Percentiles rank a stretch among this genome's conserved stretches.
phyloP scores from a whole-genome alignment of 2,888 invertebrate genomes.

The Cepaea hortensis region DNA sequence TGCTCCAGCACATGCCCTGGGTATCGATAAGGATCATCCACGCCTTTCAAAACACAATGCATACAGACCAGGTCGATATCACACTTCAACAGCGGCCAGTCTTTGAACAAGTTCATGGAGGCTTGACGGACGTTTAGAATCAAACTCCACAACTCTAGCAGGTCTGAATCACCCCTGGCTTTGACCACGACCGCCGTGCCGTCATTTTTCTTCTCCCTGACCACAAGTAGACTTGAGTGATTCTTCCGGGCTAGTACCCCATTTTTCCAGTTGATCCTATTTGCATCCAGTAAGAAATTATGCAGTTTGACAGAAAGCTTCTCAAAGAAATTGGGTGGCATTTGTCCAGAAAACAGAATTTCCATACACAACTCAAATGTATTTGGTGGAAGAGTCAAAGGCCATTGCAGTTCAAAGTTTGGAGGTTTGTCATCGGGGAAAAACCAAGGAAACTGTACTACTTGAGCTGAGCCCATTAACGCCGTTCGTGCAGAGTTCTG shows the following conservation, averaged over 20 bases:
- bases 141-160: slow-evolving; percentile 69
- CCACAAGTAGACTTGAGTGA: slow-evolving; percentile 59
- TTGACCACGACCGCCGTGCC: slow-evolving; percentile 59
- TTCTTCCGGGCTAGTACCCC: slow-evolving; percentile 67
- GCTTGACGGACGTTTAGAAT: slow-evolving; percentile 59
- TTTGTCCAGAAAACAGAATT: slow-evolving; percentile 62
- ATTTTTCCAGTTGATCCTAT: slow-evolving; percentile 67
- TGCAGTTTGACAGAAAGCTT: slow-evolving; percentile 68
- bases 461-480: slow-evolving; percentile 57
- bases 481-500: slow-evolving; percentile 55
- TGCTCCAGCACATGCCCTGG: slow-evolving; percentile 65
- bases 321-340: slow-evolving; percentile 71
- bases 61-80: slow-evolving; percentile 64
- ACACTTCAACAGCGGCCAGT: slow-evolving; percentile 69
- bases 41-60: slow-evolving; percentile 63
- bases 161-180: slow-evolving; percentile 63
- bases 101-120: slow-evolving; percentile 62
- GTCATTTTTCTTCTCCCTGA: slow-evolving; percentile 53
- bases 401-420: slow-evolving; percentile 62
- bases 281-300: slow-evolving; percentile 56
- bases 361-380: slow-evolving; percentile 58
- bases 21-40: slow-evolving; percentile 61
- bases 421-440: slow-evolving; percentile 59
- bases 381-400: slow-evolving; percentile 52
- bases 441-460: slow-evolving; percentile 72